Evolutionary conservation across 2,888 invertebrate species (phyloP), one percentile per base, ranked within the genome.

Genomic region (Meandrusa payeni): DNA sequence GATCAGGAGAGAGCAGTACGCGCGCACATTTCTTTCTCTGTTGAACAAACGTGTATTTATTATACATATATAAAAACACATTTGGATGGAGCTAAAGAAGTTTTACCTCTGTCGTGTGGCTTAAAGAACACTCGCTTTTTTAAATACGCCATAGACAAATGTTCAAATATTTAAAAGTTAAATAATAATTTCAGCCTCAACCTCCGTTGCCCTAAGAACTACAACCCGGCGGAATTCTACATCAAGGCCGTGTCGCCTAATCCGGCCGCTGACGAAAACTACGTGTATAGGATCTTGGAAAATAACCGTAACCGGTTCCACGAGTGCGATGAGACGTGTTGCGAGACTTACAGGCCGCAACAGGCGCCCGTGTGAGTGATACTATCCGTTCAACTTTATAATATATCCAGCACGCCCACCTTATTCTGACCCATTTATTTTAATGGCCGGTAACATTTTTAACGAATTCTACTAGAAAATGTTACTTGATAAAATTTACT

Each of bases 211-310:
- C 96, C 96, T 0, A 65, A 81, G 10, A 93, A 93, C 51, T 96
- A 92, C 77, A 97, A 96, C 71, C 93, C 94, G 2, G 95, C 96
- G 0, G 97, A 97, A 72, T 95, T 93, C 73, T 95, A 94, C 72
- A 91, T 97, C n/a, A 80, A 69, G 45, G 69, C 71, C 0, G 70
- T 87, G n/a, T 85, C 81, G 0, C 39, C 53, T 54, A 26, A 20
- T 5, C 10, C 20, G 24, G 27, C 20, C n/a, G 5, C n/a, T 1
- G 9, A 36, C 9, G 36, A 20, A 6, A 42, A 41, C 20, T 23
- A 41, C 42, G 9, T 33, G 26, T 13, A 47, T 22, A 50, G 48
- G 29, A 55, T 77, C 1, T 47, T 64, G 55, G 67, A 72, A 54
- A 61, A 55, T 29, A 59, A 64, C 50, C 49, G 55, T 19, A 50